Conservation (phyloP, 2,797 vertebrate species). For the Neosilurus mollespiculum region DNA sequence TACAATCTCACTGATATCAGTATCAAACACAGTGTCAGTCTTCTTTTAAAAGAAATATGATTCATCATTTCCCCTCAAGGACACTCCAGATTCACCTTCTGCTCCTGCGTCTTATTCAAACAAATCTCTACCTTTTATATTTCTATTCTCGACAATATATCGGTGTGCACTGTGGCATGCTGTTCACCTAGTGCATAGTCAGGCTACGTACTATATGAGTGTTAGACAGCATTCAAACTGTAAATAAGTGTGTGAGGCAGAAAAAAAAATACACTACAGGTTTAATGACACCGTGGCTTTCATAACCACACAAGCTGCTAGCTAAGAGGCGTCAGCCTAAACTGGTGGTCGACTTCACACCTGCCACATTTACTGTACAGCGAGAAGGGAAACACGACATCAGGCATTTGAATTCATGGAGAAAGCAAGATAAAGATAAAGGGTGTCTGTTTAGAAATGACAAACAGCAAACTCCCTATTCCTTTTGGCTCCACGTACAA, state of each 20-base stretch:
- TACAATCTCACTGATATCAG: conserved; percentile 9
- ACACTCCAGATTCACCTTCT: conserved; percentile 34
- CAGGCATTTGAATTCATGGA: conserved; percentile 37
- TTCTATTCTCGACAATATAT: conserved; percentile 24
- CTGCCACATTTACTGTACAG: conserved; percentile 32
- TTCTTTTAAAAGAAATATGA: conserved; percentile 16
- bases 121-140: conserved; percentile 8
- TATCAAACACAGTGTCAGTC: neutral
- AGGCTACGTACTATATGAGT: neutral
- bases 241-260: conserved; percentile 26
- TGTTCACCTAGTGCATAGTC: neutral
- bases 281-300: neutral
- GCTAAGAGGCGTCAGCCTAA: conserved; percentile 36
- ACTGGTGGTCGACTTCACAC: conserved; percentile 12
- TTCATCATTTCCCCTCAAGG: conserved; percentile 32
- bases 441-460: neutral
- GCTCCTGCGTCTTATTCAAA: conserved; percentile 24
- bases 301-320: conserved; percentile 20
- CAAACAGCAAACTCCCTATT: neutral
- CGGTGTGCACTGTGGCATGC: neutral
- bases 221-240: conserved; percentile 29
- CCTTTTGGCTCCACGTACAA: conserved; percentile 1
- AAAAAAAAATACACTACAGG: neutral
- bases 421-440: conserved; percentile 9
- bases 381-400: conserved; percentile 26